phyloP scores from a whole-genome alignment of 2,797 vertebrate genomes.

The Loriculus beryllinus region DNA sequence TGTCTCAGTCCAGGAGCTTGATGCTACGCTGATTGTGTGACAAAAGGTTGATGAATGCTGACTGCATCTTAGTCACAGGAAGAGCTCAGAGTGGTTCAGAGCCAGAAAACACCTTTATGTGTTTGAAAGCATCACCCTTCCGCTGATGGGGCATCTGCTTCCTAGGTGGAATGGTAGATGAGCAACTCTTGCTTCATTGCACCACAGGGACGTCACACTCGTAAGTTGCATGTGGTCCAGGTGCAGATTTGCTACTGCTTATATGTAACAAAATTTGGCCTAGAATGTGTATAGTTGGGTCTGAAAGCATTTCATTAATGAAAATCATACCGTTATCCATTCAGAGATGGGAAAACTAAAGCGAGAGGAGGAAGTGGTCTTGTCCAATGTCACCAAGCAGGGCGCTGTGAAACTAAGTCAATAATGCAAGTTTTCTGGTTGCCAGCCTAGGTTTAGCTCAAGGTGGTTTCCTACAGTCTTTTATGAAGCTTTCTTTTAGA shows the following conservation, averaged over 20 bases:
- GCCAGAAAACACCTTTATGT: neutral
- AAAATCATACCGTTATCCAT: neutral
- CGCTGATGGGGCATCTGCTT: neutral
- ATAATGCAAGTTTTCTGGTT: neutral
- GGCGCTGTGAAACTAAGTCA: neutral
- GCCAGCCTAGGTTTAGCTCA: neutral
- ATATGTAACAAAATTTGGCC: neutral
- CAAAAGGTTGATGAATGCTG: neutral
- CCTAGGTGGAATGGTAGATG: neutral
- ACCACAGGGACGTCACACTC: neutral
- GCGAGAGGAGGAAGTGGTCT: neutral
- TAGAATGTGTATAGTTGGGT: neutral
- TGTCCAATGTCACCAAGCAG: neutral
- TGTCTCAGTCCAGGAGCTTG: neutral
- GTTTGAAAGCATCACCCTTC: neutral
- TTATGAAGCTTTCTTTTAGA: neutral
- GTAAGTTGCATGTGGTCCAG: neutral
- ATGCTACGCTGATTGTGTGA: neutral
- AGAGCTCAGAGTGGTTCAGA: neutral
- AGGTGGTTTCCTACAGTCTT: neutral
- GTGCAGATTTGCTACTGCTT: neutral
- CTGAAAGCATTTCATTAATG: neutral
- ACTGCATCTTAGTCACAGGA: neutral
- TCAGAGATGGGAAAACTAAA: neutral
- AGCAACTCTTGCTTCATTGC: neutral